These are phyloP conservation scores for Metalampra italica DNA, from an alignment of 2,888 invertebrate genomes.

Conservation along the genomic window DNA sequence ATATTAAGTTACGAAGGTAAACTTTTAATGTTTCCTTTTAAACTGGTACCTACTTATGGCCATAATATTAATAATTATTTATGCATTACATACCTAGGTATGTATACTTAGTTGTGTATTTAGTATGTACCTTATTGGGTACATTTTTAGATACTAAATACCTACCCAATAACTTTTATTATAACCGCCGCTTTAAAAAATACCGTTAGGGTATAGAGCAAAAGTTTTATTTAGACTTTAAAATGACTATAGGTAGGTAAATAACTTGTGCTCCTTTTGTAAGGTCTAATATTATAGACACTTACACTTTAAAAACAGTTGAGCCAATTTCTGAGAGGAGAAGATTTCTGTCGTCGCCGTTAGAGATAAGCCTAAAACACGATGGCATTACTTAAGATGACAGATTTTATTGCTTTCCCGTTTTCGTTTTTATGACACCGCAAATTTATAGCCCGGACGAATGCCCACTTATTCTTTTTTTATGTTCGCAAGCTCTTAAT, in stretches of 20 bases:
- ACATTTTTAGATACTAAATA: too few species aligned
- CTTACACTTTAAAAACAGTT: neutral
- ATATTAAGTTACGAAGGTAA: constrained; percentile 29
- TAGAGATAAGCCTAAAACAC: constrained; percentile 56
- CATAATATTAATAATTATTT: neutral
- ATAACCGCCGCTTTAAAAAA: too few species aligned
- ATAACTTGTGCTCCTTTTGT: too few species aligned
- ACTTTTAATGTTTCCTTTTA: constrained; percentile 35
- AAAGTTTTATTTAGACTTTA: too few species aligned
- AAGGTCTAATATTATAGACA: too few species aligned
- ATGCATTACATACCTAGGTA: neutral
- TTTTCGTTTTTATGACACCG: constrained; percentile 56
- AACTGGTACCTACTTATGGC: constrained; percentile 12
- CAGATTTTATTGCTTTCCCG: constrained; percentile 60
- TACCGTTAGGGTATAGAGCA: too few species aligned
- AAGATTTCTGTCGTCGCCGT: constrained; percentile 45
- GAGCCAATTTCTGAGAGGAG: constrained; percentile 32
- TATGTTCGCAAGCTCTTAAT: constrained; percentile 28
- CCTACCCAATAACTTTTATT: too few species aligned
- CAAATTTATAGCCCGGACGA: constrained; percentile 46
- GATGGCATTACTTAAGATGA: constrained; percentile 54
- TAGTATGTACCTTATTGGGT: too few species aligned
- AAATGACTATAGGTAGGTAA: too few species aligned
- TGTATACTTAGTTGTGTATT: too few species aligned
- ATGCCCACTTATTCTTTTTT: constrained; percentile 37